Conservation (phyloP, 1,140 invertebrate genomes). For the Calliphora vicina region DNA sequence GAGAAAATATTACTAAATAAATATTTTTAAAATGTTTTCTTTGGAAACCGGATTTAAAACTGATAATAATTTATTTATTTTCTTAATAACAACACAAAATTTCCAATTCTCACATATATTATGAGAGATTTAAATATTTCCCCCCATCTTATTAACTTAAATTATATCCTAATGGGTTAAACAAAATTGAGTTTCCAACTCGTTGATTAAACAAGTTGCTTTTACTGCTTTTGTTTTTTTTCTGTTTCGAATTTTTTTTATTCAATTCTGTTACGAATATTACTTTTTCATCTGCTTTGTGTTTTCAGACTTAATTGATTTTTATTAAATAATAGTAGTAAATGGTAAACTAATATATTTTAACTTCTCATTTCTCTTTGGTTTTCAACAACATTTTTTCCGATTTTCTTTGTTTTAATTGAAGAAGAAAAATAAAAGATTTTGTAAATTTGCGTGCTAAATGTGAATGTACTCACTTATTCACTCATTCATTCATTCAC, state of each 20-base stretch:
- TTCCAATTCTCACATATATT: too few species aligned
- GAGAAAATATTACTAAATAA: too few species aligned
- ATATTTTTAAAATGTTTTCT: too few species aligned
- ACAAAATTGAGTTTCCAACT: background rate
- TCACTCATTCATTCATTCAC: too few species aligned
- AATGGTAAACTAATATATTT: too few species aligned
- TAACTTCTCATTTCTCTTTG: background rate
- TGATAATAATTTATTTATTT: too few species aligned
- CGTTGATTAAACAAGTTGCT: background rate
- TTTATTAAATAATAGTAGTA: background rate
- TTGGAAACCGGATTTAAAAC: too few species aligned
- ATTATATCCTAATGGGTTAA: background rate
- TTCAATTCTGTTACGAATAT: background rate
- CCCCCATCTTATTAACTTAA: too few species aligned
- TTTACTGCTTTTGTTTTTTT: constrained; percentile 3
- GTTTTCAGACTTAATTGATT: background rate
- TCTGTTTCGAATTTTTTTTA: background rate
- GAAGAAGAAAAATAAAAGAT: background rate
- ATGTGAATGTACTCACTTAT: background rate
- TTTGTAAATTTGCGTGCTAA: background rate
- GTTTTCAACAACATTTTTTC: background rate
- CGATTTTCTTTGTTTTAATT: background rate
- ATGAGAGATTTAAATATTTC: too few species aligned
- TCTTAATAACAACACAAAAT: too few species aligned
- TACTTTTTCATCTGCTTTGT: background rate